Evolutionary conservation across 2,888 invertebrate genomes (phyloP).

Genomic region (Urechis unicinctus): DNA sequence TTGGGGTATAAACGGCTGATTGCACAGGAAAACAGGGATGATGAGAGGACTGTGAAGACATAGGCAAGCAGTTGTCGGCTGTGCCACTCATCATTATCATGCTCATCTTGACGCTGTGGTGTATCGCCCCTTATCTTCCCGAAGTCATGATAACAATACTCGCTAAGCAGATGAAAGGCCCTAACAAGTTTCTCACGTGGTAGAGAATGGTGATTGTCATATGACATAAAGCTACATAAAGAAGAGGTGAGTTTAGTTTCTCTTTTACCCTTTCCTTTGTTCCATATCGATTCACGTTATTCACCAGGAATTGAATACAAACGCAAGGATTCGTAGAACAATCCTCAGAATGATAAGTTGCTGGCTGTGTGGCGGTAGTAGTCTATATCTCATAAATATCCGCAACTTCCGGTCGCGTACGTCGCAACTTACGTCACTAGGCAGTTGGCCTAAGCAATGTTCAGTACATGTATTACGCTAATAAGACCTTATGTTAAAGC

Average conservation of each 20-base stretch:
- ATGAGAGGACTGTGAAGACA: constrained; percentile 21
- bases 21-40: constrained; percentile 26
- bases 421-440: too few species aligned
- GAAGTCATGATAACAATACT: constrained; percentile 29
- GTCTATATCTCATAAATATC: too few species aligned
- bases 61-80: constrained; percentile 34
- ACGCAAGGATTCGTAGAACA: too few species aligned
- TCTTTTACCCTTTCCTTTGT: background rate
- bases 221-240: constrained; percentile 19
- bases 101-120: constrained; percentile 43
- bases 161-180: constrained; percentile 28
- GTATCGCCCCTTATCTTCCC: constrained; percentile 20
- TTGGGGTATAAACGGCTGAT: too few species aligned
- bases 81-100: constrained; percentile 58
- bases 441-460: constrained; percentile 26
- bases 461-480: constrained; percentile 27
- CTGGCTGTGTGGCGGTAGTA: too few species aligned
- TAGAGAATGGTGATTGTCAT: too few species aligned
- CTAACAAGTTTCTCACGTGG: constrained; percentile 31
- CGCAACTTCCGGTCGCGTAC: too few species aligned
- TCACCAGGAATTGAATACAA: too few species aligned
- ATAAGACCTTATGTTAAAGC: constrained; percentile 25
- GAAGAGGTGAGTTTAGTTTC: constrained; percentile 16
- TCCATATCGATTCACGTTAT: too few species aligned
- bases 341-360: too few species aligned